Percentiles rank a stretch among this genome's conserved stretches.
Conservation (phyloP, 2,113 vertebrate genomes). For the Neolamprologus caudopunctatus region DNA sequence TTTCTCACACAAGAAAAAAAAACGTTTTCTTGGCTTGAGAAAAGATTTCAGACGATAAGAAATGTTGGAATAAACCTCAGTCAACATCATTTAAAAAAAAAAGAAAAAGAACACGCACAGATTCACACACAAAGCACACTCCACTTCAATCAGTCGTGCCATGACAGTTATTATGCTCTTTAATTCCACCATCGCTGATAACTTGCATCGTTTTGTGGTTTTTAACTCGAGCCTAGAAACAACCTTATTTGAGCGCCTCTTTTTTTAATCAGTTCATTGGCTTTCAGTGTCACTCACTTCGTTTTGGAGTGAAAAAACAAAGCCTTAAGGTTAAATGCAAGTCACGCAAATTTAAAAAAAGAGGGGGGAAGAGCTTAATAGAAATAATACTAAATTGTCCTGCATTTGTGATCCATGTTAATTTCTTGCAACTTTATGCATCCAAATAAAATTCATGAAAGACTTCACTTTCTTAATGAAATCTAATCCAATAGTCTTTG, state of each 20-base stretch:
- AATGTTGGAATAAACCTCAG: not conserved
- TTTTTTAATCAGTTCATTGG: not conserved
- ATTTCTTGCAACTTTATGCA: not conserved
- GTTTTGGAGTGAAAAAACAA: not conserved
- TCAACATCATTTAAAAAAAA: not conserved
- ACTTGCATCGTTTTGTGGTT: not conserved
- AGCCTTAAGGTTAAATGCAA: not conserved
- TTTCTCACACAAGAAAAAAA: constrained; percentile 31
- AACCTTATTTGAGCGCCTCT: not conserved
- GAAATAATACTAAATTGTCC: not conserved
- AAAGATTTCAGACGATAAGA: constrained; percentile 13
- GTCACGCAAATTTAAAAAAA: not conserved
- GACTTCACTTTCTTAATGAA: not conserved
- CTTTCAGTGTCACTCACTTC: not conserved
- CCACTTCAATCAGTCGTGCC: not conserved
- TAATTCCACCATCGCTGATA: not conserved
- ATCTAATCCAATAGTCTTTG: not conserved
- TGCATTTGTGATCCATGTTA: not conserved
- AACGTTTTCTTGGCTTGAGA: not conserved
- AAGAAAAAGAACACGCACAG: not conserved
- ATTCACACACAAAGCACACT: not conserved
- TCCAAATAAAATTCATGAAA: not conserved
- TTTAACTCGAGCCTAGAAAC: not conserved
- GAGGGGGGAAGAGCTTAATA: not conserved
- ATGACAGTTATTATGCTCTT: not conserved